A percentile compares a stretch with the other conserved stretches of the same genome.
phyloP scores from a whole-genome alignment of 2,797 vertebrate species.

The Liparis tanakae region DNA sequence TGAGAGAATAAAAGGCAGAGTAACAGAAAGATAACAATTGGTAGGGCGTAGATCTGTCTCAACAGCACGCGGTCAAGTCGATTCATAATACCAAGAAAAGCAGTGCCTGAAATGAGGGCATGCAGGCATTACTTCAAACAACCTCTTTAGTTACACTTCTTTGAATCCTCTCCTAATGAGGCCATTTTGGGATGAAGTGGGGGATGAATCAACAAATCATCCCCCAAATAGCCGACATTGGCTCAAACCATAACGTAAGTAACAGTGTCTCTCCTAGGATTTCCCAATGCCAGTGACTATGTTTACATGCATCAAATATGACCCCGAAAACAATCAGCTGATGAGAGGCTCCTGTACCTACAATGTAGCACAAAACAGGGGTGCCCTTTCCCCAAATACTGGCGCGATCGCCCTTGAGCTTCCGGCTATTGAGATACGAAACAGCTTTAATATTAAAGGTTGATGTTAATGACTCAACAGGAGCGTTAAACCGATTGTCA shows the following conservation, averaged over 20 bases:
- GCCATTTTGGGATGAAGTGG: conserved; percentile 46
- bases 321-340: background rate
- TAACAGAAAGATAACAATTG: conserved; percentile 52
- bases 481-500: background rate
- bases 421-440: background rate
- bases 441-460: background rate
- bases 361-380: background rate
- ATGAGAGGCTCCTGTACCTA: background rate
- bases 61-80: conserved; percentile 44
- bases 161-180: conserved; percentile 57
- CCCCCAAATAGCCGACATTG: conserved; percentile 10
- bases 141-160: conserved; percentile 28
- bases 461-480: background rate
- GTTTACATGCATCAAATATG: background rate
- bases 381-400: background rate
- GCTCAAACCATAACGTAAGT: conserved; percentile 13
- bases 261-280: background rate
- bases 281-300: background rate
- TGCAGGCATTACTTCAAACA: conserved; percentile 42
- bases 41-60: conserved; percentile 44
- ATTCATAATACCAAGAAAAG: conserved; percentile 31
- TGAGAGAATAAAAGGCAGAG: conserved; percentile 17
- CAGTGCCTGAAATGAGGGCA: conserved; percentile 52
- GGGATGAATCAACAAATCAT: conserved; percentile 40
- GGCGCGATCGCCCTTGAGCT: background rate